Evolutionary conservation across 2,113 vertebrate species (phyloP).

Genomic region (Heterochromis multidens): DNA sequence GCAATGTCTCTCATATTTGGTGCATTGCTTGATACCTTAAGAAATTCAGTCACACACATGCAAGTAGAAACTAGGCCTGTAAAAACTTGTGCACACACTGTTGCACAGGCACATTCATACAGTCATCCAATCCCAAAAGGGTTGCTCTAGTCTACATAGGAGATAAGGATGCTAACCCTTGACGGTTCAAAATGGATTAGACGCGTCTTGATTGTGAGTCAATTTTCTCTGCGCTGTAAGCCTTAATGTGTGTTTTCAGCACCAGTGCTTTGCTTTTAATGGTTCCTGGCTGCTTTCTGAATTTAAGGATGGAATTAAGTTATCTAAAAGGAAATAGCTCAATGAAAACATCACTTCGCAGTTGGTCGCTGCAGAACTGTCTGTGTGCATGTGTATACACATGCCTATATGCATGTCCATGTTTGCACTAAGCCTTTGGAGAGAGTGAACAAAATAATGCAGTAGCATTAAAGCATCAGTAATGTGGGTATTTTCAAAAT

Average conservation of each 20-base stretch:
- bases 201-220: constrained; percentile 49
- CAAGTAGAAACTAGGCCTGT: not conserved
- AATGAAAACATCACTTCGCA: constrained; percentile 32
- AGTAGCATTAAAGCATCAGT: constrained; percentile 19
- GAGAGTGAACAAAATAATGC: constrained; percentile 1
- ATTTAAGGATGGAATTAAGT: constrained; percentile 59
- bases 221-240: constrained; percentile 57
- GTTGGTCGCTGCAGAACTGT: not conserved
- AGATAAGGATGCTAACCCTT: constrained; percentile 44
- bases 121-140: constrained; percentile 26
- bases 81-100: not conserved
- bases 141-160: not conserved
- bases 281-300: constrained; percentile 43
- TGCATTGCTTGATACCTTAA: constrained; percentile 5
- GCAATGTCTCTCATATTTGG: constrained; percentile 32
- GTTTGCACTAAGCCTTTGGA: constrained; percentile 20
- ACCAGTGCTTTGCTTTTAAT: constrained; percentile 55
- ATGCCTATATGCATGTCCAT: not conserved
- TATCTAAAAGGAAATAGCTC: constrained; percentile 45
- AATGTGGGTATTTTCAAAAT: constrained; percentile 21
- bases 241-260: constrained; percentile 61
- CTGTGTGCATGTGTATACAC: not conserved
- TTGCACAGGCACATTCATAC: not conserved
- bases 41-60: constrained; percentile 13
- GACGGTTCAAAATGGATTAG: constrained; percentile 52